Evolutionary conservation across 2,888 invertebrate species (phyloP).

Genomic region (Cataglyphis altisquamis): DNA sequence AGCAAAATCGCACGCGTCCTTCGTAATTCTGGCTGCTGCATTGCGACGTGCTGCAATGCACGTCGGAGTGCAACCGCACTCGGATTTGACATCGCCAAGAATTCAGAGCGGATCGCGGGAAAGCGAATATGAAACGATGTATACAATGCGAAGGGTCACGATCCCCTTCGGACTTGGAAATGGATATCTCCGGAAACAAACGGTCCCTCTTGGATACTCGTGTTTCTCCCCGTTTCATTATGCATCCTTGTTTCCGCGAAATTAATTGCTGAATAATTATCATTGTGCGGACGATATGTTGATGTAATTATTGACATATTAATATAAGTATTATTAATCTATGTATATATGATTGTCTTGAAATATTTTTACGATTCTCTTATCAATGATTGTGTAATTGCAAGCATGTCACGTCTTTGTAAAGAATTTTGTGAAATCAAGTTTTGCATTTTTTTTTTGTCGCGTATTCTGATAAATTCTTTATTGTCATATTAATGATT

Average conservation of each 20-base stretch:
- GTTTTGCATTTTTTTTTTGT: background rate
- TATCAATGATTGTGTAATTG: background rate
- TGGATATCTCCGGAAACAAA: conserved; percentile 25
- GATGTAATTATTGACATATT: background rate
- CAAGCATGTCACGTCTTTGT: background rate
- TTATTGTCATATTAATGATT: background rate
- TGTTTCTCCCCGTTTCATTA: conserved; percentile 2
- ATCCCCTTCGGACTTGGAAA: conserved; percentile 29
- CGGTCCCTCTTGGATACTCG: background rate
- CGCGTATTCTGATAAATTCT: background rate
- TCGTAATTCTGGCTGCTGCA: conserved; percentile 56
- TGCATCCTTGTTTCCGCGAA: conserved; percentile 4
- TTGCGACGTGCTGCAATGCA: conserved; percentile 56
- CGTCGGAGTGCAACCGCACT: conserved; percentile 38
- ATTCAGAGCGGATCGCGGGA: conserved; percentile 1
- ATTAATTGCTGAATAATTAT: conserved; percentile 19
- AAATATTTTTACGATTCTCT: background rate
- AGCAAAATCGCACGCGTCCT: conserved; percentile 33
- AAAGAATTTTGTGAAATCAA: background rate
- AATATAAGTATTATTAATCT: background rate
- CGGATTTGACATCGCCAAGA: conserved; percentile 11
- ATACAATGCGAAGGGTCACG: conserved; percentile 41
- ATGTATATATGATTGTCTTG: background rate
- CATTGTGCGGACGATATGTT: background rate
- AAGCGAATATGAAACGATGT: conserved; percentile 1